A percentile compares a stretch with the other conserved stretches of the same genome.
phyloP scores from a whole-genome alignment of 1,140 invertebrate genomes.

The Drosophila kikkawai region DNA sequence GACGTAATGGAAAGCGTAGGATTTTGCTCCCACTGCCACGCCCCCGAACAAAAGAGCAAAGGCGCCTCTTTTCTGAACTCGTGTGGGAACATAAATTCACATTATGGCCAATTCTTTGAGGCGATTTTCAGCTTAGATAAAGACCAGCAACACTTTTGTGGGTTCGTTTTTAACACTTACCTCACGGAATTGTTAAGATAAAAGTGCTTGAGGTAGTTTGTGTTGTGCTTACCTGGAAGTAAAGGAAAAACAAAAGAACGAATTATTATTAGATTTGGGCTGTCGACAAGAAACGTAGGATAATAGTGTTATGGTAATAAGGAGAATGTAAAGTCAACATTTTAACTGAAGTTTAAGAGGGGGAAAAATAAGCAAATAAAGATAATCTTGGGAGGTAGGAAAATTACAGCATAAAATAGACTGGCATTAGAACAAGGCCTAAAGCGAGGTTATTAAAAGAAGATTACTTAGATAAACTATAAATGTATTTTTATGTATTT shows the following conservation, averaged over 20 bases:
- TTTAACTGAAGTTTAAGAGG: neutral
- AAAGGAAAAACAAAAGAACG: constrained; percentile 42
- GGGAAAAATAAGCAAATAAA: neutral
- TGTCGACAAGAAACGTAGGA: constrained; percentile 4
- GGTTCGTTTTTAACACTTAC: constrained; percentile 62
- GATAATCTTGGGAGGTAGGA: neutral
- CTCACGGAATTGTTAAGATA: constrained; percentile 58
- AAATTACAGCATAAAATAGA: neutral
- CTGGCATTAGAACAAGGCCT: neutral
- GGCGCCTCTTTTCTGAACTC: constrained; percentile 19
- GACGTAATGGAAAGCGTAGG: constrained; percentile 79
- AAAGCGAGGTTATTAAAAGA: constrained; percentile 5
- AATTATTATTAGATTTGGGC: constrained; percentile 49
- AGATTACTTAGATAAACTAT: neutral
- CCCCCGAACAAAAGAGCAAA: constrained; percentile 28
- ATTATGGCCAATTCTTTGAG: constrained; percentile 73
- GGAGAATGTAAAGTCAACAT: constrained; percentile 31
- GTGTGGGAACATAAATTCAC: constrained; percentile 69
- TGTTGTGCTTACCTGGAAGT: constrained; percentile 62
- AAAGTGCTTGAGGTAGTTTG: constrained; percentile 49
- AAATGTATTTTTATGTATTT: too few relatives aligned
- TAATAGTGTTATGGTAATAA: constrained; percentile 39
- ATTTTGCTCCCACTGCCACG: constrained; percentile 62
- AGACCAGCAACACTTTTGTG: constrained; percentile 38
- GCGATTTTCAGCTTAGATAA: constrained; percentile 59